A percentile compares a stretch with the other conserved stretches of the same genome.
Evolutionary conservation across 2,113 vertebrate species (phyloP).

Genomic region (Spheniscus mendiculus): DNA sequence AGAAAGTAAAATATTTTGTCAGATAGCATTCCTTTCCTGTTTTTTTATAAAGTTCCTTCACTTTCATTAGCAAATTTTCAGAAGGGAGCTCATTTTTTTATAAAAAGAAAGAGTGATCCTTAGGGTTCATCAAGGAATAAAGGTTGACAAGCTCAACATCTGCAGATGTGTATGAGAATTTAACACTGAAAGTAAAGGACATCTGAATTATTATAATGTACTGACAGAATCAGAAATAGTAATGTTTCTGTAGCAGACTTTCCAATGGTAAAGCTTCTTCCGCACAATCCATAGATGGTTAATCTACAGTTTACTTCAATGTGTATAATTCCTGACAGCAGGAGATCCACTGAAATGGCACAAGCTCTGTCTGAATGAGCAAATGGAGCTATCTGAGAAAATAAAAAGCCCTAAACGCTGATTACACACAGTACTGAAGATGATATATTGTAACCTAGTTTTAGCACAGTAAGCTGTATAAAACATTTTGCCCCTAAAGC

Average conservation of each 20-base stretch:
- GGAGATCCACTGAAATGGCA: neutral
- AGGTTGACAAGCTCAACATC: neutral
- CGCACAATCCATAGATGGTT: neutral
- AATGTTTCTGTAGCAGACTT: neutral
- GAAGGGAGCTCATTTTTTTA: neutral
- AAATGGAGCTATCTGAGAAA: conserved; percentile 36
- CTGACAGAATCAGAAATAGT: neutral
- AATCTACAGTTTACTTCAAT: neutral
- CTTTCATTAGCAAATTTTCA: conserved; percentile 15
- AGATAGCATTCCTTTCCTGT: neutral
- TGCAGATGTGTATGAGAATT: neutral
- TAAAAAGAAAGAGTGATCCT: conserved; percentile 42
- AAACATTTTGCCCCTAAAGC: neutral
- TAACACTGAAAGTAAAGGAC: neutral
- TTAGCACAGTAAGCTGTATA: neutral
- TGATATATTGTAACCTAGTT: conserved; percentile 13
- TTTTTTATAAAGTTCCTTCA: conserved; percentile 7
- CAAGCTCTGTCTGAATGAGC: conserved; percentile 24
- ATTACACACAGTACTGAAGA: conserved; percentile 4
- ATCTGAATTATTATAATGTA: neutral
- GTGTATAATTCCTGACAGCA: neutral
- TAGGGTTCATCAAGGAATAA: conserved; percentile 25
- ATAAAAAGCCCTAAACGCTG: conserved; percentile 26
- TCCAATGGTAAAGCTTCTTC: neutral
- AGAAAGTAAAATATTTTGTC: conserved; percentile 6